Base-by-base conservation (phyloP, 2,797 vertebrate species). In the Molothrus ater region DNA sequence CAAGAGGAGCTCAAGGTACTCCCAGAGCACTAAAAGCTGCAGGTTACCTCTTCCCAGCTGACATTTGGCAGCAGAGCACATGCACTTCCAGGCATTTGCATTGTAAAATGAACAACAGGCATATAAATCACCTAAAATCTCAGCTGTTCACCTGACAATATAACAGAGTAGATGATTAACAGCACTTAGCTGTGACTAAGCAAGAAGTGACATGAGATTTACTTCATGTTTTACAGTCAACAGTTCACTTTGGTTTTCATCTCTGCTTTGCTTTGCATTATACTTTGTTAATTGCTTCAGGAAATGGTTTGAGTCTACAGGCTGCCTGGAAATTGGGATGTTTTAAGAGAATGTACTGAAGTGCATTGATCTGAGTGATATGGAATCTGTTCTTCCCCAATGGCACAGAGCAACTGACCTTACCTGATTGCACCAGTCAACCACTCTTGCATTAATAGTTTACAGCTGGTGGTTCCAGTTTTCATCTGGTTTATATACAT, bases 281-380 rank as follows among this genome's bases (percentile, higher is more conserved):
- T 70, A 53, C 68, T 87, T 86, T 0, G 0, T 32, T 91, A 95
- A 95, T 80, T 80, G 90, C 59, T 88, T 88, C 91, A 90, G 88
- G 94, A 96, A 95, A 93, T 68, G 54, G 61, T 79, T 78, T 26
- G 74, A 68, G 75, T 29, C 51, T 69, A 75, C 54, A 86, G 85
- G 42, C 86, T 94, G 64, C 87, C 92, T 95, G 89, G 92, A 96
- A 95, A 88, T 24, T n/a, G 54, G n/a, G 42, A 78, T 60, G 56
- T 78, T 96, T 95, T 89, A 89, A 94, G 65, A 87, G 86, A 82
- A 86, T 29, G 34, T 31, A 68, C 81, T 78, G 87, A 85, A 86
- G 56, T 0, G 1, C 53, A 74, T 93, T 90, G 88, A 95, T 93
- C 61, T 57, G 65, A 70, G 71, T 65, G 14, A 70, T 84, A 56